These are phyloP conservation scores for Rostratula benghalensis DNA, from an alignment of 2,113 vertebrate genomes.

Conservation along the genomic window DNA sequence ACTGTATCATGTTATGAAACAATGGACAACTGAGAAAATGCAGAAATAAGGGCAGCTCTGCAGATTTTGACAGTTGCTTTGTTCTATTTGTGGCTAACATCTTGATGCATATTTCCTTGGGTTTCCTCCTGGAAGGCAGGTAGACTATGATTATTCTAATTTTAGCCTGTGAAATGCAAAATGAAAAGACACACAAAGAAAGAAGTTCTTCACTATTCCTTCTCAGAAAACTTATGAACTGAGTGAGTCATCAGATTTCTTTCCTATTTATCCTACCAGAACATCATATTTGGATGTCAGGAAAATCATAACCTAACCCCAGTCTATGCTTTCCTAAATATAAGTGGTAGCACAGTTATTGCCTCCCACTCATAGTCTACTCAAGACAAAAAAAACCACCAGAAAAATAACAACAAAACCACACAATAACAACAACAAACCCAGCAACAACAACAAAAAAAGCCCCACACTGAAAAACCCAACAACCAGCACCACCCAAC, in stretches of 20 bases:
- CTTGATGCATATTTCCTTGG: not conserved
- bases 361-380: not conserved
- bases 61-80: not conserved
- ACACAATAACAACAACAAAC: not conserved
- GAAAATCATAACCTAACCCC: not conserved
- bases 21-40: not conserved
- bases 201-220: not conserved
- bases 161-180: not conserved
- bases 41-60: not conserved
- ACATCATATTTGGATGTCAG: not conserved
- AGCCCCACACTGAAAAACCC: not conserved
- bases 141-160: not conserved
- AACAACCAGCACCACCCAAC: too few species aligned
- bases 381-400: not conserved
- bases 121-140: not conserved
- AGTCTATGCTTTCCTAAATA: not conserved
- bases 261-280: not conserved
- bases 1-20: not conserved
- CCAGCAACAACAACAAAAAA: accelerated
- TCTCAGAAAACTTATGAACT: not conserved
- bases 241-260: not conserved
- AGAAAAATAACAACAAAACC: not conserved
- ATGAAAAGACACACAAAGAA: not conserved
- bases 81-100: not conserved
- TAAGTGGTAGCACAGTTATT: not conserved